These are phyloP conservation scores for Puma concolor DNA, from an alignment of 2,113 vertebrate species.

Conservation along the genomic window DNA sequence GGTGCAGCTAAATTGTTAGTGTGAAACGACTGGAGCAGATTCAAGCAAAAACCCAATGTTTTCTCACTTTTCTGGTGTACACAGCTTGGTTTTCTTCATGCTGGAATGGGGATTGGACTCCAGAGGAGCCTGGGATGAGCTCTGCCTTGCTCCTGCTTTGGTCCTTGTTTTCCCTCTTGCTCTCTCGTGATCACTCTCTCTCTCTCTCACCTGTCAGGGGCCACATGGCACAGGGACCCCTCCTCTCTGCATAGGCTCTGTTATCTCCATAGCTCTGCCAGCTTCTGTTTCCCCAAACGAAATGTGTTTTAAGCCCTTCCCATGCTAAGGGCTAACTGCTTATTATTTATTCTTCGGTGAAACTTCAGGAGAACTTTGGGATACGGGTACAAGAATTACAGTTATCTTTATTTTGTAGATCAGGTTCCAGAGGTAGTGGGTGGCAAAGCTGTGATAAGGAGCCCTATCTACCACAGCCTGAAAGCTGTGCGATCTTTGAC, in stretches of 20 bases:
- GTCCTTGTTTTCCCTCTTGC: background rate
- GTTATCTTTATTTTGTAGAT: background rate
- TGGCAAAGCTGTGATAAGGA: background rate
- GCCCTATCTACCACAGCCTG: background rate
- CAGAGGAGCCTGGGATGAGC: background rate
- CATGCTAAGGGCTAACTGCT: rapidly evolving
- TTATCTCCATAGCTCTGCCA: background rate
- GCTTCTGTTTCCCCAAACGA: background rate
- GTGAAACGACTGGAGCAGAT: background rate
- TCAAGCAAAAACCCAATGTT: background rate
- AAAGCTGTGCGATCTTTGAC: background rate
- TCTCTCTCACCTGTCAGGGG: rapidly evolving
- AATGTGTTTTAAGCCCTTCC: background rate
- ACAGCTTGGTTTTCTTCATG: background rate
- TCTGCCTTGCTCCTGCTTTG: background rate
- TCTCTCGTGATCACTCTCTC: background rate
- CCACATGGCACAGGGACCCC: rapidly evolving
- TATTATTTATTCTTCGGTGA: background rate
- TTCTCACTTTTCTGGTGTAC: background rate
- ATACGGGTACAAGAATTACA: no score
- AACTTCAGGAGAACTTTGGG: background rate
- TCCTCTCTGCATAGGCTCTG: background rate
- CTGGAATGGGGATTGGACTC: rapidly evolving
- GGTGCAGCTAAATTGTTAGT: background rate
- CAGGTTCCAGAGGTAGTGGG: background rate